phyloP scores from a whole-genome alignment of 2,797 vertebrate species.

The Syngnathus acus region DNA sequence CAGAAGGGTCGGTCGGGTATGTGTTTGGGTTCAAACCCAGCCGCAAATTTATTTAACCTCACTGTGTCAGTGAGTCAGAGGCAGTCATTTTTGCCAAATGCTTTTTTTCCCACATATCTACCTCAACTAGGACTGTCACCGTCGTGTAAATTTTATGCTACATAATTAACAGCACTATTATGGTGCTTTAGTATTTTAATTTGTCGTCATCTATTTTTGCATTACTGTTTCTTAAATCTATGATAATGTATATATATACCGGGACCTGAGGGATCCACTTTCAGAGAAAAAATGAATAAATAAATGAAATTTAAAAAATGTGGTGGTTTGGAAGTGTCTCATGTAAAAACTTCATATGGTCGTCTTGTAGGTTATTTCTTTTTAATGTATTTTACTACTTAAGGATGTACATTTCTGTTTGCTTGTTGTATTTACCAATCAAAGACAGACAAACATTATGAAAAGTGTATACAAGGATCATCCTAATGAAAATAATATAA shows the following conservation, averaged over 20 bases:
- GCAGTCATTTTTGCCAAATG: not conserved
- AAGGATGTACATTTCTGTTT: not conserved
- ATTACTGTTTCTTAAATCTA: not conserved
- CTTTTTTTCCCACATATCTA: slow-evolving; percentile 1
- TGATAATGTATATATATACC: not conserved
- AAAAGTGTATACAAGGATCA: not conserved
- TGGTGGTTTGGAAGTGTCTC: not conserved
- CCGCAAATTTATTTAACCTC: slow-evolving; percentile 6
- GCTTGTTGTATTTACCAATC: not conserved
- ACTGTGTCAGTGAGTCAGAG: slow-evolving; percentile 1
- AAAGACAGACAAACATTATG: not conserved
- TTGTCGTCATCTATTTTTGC: not conserved
- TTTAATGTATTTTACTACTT: too few relatives aligned
- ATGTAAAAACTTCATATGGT: not conserved
- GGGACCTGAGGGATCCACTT: not conserved
- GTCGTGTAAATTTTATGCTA: not conserved
- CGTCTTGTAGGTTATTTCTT: too few relatives aligned
- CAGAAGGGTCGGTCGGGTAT: not conserved
- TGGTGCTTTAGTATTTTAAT: slow-evolving; percentile 3
- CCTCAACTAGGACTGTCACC: not conserved
- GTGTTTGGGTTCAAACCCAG: not conserved
- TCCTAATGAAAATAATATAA: not conserved
- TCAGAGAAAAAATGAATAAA: not conserved
- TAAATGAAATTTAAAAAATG: not conserved
- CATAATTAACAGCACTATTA: not conserved